A percentile compares a stretch with the other conserved stretches of the same genome.
Evolutionary conservation across 2,888 invertebrate genomes (phyloP).

Genomic region (Limnephilus rhombicus): DNA sequence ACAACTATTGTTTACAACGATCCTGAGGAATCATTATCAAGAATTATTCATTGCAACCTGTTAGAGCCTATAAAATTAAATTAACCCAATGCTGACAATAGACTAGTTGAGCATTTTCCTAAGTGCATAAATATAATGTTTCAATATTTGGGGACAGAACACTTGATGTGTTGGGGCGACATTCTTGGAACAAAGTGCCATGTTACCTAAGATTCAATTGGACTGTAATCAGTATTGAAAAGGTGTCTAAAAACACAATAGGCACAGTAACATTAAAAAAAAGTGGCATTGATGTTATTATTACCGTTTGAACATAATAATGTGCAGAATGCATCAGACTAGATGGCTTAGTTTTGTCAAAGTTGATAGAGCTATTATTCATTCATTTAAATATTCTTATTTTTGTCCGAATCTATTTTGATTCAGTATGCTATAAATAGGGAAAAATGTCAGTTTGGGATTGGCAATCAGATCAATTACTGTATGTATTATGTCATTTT

Average conservation of each 20-base stretch:
- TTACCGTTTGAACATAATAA: background rate
- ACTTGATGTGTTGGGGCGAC: no score
- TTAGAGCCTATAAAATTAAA: background rate
- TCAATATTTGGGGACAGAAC: no score
- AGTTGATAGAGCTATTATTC: background rate
- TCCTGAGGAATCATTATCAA: background rate
- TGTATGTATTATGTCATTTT: slow-evolving; percentile 40
- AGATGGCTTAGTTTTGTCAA: background rate
- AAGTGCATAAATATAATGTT: no score
- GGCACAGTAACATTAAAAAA: background rate
- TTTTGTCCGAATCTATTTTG: background rate
- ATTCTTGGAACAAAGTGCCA: background rate
- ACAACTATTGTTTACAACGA: slow-evolving; percentile 18
- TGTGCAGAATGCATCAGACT: background rate
- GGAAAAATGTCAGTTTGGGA: slow-evolving; percentile 21
- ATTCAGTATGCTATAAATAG: background rate
- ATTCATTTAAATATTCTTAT: background rate
- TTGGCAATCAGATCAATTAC: slow-evolving; percentile 33
- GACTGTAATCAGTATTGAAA: background rate
- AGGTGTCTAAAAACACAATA: no score
- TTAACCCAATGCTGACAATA: background rate
- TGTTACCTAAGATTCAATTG: background rate
- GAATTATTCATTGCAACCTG: background rate
- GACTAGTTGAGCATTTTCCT: no score
- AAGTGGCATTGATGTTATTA: background rate